A percentile compares a stretch with the other conserved stretches of the same genome.
Evolutionary conservation across 2,888 invertebrate species (phyloP).

Genomic region (Leptinotarsa rubiginosa): DNA sequence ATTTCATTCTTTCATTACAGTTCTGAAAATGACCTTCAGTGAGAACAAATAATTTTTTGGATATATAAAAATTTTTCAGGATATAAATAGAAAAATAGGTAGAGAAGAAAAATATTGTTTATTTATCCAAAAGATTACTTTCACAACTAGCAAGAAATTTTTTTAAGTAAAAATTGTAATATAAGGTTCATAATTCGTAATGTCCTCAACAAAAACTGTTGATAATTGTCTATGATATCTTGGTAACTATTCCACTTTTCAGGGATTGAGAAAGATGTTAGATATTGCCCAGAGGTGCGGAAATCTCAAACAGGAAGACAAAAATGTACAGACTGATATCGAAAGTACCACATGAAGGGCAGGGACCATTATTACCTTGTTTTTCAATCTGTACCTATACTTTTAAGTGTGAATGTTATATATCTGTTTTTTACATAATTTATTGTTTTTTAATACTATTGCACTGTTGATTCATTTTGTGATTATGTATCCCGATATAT

Average conservation of each 20-base stretch:
- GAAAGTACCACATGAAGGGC: conserved; percentile 49
- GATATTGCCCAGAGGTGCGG: conserved; percentile 84
- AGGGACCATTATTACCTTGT: conserved; percentile 14
- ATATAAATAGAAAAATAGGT: too few species aligned
- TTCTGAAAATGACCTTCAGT: too few species aligned
- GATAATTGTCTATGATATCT: too few species aligned
- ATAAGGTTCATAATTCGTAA: too few species aligned
- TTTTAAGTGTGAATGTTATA: conserved; percentile 38
- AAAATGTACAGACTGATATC: conserved; percentile 80
- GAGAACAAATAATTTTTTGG: too few species aligned
- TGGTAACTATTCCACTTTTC: conserved; percentile 49
- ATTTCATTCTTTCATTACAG: too few species aligned
- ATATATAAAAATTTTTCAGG: too few species aligned
- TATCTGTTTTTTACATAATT: conserved; percentile 42
- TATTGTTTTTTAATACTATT: conserved; percentile 44
- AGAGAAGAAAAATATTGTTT: too few species aligned
- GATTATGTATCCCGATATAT: conserved; percentile 9
- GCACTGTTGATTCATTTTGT: conserved; percentile 44
- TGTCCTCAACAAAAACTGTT: too few species aligned
- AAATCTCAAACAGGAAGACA: conserved; percentile 77
- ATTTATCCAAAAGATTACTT: too few species aligned
- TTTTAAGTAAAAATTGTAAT: too few species aligned
- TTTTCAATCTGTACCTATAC: conserved; percentile 31
- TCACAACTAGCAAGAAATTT: too few species aligned
- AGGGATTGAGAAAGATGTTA: conserved; percentile 87